Percentiles rank a stretch among this genome's conserved stretches.
These are phyloP conservation scores for Aphelenchoides besseyi DNA, from an alignment of 1,140 invertebrate genomes.

Conservation along the genomic window DNA sequence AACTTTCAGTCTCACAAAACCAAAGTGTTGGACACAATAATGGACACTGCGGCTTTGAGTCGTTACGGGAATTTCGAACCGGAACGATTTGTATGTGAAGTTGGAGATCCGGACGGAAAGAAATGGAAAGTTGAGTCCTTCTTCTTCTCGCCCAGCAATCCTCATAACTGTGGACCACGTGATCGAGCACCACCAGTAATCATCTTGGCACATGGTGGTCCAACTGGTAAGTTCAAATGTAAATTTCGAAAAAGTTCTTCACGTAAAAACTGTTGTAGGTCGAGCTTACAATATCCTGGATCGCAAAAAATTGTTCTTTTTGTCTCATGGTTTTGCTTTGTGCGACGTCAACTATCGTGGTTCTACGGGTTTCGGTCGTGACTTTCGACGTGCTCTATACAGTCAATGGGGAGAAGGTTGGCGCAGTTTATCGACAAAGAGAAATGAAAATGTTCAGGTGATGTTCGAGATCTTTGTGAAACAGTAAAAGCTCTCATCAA, in stretches of 20 bases:
- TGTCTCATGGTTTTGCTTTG: conserved; percentile 13
- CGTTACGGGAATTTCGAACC: background rate
- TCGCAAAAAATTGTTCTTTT: conserved; percentile 13
- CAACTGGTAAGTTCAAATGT: background rate
- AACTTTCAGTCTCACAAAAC: too few relatives aligned
- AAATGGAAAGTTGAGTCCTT: background rate
- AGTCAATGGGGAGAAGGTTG: conserved; percentile 14
- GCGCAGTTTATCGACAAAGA: background rate
- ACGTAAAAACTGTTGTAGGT: background rate
- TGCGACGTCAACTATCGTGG: conserved; percentile 19
- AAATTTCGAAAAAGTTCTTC: too few relatives aligned
- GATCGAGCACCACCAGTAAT: conserved; percentile 9
- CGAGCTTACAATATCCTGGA: background rate
- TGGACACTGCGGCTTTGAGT: background rate
- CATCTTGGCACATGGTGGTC: conserved; percentile 16
- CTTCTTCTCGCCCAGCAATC: background rate
- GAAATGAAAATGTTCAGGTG: background rate
- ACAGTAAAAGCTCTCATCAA: background rate
- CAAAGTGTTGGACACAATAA: background rate
- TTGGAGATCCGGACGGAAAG: background rate
- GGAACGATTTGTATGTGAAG: background rate
- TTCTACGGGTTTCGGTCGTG: conserved; percentile 9
- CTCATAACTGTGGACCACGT: background rate
- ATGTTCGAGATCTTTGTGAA: conserved; percentile 11
- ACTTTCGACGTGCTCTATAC: conserved; percentile 4